Base-by-base conservation (phyloP, 2,113 vertebrate species). In the Xiphophorus hellerii region DNA sequence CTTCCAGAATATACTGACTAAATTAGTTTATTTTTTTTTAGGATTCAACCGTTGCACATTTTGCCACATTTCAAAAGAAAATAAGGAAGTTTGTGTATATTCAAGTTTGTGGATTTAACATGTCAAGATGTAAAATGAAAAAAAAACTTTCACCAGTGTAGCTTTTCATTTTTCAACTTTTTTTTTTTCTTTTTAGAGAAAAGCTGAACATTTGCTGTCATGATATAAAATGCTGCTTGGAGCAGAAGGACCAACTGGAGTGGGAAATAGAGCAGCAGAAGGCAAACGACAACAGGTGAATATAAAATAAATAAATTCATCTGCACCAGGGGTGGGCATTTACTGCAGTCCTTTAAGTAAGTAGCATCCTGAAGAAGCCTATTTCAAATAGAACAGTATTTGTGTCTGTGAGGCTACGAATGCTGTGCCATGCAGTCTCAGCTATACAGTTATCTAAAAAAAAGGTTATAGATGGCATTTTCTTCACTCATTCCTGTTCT, bases 241-340 rank as follows among this genome's bases (percentile, higher is more conserved):
- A 86, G 65, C 94, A 95, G 84, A 95, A 94, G 85, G 88, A 89
- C 25, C 27, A 12, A 3, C 78, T 95, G 90, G 95, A 95, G 20
- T 39, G 28, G 3, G 86, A 96, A 73, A 93, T 93, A 0, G 76
- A 92, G 64, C 70, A 22, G 2, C 93, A 95, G 85, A 91, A 87
- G 84, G 85, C 88, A 44, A 87, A 84, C 60, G 90, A 91, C 61
- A 96, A 96, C 67, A 92, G 48, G 97, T 97, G 90, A 71, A 95
- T 92, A 67, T 28, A 51, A 25, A 71, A 65, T 37, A 37, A 37
- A 11, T 37, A 11, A 10, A 37, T 0, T 37, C 35, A 37, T 37
- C 35, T 12, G 35, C 33, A 35, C 6, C 7, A 33, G 31, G 0
- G 6, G 31, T 33, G 31, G 31, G 8, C 35, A 37, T 37, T 37